Percentiles rank a stretch among this genome's conserved stretches.
These are phyloP conservation scores for Argynnis bischoffii DNA, from an alignment of 2,888 invertebrate species.

Conservation along the genomic window DNA sequence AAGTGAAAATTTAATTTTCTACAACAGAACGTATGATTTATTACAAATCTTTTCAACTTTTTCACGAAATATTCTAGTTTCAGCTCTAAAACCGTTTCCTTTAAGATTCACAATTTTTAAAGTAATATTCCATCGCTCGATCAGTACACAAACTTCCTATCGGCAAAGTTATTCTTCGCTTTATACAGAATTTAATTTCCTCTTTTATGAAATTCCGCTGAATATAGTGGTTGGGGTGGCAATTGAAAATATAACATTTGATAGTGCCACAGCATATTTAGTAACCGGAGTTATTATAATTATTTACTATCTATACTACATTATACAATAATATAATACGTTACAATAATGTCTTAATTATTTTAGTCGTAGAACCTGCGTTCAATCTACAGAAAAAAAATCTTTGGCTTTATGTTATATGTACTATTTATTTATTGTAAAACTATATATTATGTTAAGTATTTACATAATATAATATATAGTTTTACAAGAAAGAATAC, in stretches of 20 bases:
- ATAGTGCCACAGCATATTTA: conserved; percentile 22
- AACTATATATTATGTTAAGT: too few species aligned
- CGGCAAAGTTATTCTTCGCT: conserved; percentile 45
- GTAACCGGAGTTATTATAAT: conserved; percentile 1
- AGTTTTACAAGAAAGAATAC: too few species aligned
- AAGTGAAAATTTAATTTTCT: not conserved
- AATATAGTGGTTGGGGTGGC: conserved; percentile 51
- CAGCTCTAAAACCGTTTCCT: not conserved
- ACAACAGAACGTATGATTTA: conserved; percentile 1
- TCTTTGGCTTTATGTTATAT: too few species aligned
- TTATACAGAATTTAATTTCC: conserved; percentile 69
- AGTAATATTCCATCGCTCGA: conserved; percentile 33
- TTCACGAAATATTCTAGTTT: not conserved
- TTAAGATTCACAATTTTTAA: conserved; percentile 10
- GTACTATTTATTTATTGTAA: too few species aligned
- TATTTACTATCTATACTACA: too few species aligned
- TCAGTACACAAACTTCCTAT: conserved; percentile 41
- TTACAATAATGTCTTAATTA: too few species aligned
- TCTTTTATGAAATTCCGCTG: conserved; percentile 50
- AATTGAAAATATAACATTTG: conserved; percentile 68
- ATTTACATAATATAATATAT: too few species aligned
- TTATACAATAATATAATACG: too few species aligned
- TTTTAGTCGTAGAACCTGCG: too few species aligned
- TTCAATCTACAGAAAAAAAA: too few species aligned
- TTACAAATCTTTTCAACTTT: not conserved